Base-by-base conservation (phyloP, 2,888 invertebrate species). In the Luffia ferchaultella region DNA sequence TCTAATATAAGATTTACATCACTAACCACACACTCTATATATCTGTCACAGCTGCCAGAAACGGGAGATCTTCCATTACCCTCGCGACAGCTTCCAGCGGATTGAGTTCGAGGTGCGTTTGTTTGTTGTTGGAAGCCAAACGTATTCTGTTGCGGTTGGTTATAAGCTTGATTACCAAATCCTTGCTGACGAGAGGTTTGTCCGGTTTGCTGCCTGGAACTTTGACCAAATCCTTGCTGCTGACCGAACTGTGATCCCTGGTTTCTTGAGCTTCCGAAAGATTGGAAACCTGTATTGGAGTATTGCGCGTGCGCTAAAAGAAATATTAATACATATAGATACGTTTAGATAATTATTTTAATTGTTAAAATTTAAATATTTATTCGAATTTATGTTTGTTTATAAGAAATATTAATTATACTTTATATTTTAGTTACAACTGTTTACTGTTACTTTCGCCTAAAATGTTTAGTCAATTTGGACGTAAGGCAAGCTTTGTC, bases 11-110 rank as follows among this genome's bases (percentile, higher is more conserved):
- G n/a, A n/a, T n/a, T n/a, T n/a, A n/a, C n/a, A n/a, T n/a, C n/a
- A 68, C 77, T 85, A 64, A 84, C 87, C 54, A 82, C 71, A 65
- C 92, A 92, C 64, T 92, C 90, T 51, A 90, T 76, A 62, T 91
- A 92, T 60, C 86, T 88, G 62, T 93, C 93, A 62, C 93, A 93
- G 64, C 91, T 90, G 9, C 87, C 87, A 0, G 88, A 67, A 0
- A 89, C 85, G 0, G 91, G 85, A 59, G 86, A 90, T 7, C 92
- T 85, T 48, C 90, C 92, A 62, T 90, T 90, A 46, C 85, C 86
- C 62, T 92, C 89, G 0, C 86, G 87, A 65, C 93, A 93, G 1
- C 63, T 56, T 1, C 74, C 72, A 1, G 61, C 63, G 18, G 60
- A 30, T 16, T 60, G n/a, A 55, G 60, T 55, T 12, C 60, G 58